Conservation (phyloP, 2,797 vertebrate species). For the Sebastes trivittatus region DNA sequence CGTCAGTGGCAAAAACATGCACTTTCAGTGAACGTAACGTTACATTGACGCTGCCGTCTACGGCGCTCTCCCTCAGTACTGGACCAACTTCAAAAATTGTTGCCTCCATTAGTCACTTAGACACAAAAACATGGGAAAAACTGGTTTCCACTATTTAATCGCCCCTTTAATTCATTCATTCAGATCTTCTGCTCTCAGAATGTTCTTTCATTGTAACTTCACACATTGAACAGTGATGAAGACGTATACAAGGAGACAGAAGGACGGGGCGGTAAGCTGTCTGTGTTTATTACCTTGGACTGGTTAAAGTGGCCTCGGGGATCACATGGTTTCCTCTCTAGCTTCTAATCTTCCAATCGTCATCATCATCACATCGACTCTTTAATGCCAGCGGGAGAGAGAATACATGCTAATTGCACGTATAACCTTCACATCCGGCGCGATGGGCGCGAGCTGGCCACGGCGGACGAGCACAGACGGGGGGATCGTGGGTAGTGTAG, state of each 20-base stretch:
- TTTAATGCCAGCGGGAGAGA: conserved; percentile 26
- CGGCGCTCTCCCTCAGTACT: too few species aligned
- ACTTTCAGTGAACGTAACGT: too few species aligned
- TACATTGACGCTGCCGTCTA: too few species aligned
- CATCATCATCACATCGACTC: background rate
- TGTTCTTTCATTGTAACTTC: background rate
- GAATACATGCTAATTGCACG: background rate
- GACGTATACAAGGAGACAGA: background rate
- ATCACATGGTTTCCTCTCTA: conserved; percentile 3
- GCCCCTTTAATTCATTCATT: background rate
- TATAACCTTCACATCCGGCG: conserved; percentile 38
- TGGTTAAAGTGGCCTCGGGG: conserved; percentile 24
- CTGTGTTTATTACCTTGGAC: conserved; percentile 23
- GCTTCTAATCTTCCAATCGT: conserved; percentile 24
- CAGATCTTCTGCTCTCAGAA: too few species aligned
- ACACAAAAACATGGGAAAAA: too few species aligned
- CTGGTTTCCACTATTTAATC: background rate
- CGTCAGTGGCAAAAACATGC: too few species aligned
- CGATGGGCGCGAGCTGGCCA: background rate
- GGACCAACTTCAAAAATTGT: too few species aligned
- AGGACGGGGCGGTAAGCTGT: background rate
- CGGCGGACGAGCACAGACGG: background rate
- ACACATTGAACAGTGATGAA: background rate
- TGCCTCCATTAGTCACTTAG: too few species aligned
- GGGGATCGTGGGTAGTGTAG: conserved; percentile 61